These are phyloP conservation scores for Ectobius pallidus DNA, from an alignment of 2,888 invertebrate genomes.

Conservation along the genomic window DNA sequence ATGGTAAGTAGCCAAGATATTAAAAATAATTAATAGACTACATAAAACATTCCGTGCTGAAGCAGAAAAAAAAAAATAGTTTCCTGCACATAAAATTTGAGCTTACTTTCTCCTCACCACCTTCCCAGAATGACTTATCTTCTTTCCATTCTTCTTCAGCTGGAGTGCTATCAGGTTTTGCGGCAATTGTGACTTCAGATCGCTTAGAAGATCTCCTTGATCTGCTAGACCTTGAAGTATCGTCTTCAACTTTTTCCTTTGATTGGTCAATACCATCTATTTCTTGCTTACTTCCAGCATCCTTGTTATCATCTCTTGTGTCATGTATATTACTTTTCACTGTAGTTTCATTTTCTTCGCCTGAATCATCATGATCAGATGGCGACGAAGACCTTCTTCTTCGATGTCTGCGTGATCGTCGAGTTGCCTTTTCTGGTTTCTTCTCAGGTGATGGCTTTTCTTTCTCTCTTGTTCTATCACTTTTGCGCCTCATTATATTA, in stretches of 20 bases:
- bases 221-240: neutral
- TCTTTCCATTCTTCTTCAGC: conserved; percentile 34
- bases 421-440: conserved; percentile 53
- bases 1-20: no score
- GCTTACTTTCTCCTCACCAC: conserved; percentile 20
- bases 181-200: neutral
- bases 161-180: neutral
- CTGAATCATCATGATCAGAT: conserved; percentile 59
- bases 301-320: conserved; percentile 21
- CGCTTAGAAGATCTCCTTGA: conserved; percentile 25
- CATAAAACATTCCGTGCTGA: no score
- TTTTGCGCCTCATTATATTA: conserved; percentile 59
- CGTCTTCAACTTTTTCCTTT: conserved; percentile 17
- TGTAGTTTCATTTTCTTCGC: conserved; percentile 51
- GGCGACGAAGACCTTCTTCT: conserved; percentile 63
- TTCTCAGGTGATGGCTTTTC: conserved; percentile 70
- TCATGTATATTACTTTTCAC: conserved; percentile 33
- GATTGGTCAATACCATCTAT: neutral
- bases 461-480: conserved; percentile 72
- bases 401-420: conserved; percentile 53
- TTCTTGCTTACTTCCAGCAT: neutral
- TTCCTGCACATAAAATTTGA: no score
- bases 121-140: conserved; percentile 38
- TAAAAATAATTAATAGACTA: no score
- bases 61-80: no score